Conservation (phyloP, 2,113 vertebrate species). For the Calidris pugnax region DNA sequence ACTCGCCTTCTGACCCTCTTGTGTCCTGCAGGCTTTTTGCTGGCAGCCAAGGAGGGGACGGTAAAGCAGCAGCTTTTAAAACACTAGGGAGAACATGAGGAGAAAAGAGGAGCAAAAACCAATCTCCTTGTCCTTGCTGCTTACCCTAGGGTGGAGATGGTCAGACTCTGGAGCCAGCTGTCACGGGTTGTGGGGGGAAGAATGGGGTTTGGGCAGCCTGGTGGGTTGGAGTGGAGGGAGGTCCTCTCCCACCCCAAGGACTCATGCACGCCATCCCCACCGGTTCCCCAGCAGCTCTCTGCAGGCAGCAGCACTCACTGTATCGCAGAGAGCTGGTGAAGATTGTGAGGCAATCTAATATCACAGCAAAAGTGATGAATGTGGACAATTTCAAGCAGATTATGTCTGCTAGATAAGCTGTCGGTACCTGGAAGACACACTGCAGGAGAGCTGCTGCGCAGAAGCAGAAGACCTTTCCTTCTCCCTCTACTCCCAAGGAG, state of each 20-base stretch:
- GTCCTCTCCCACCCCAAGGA: not conserved
- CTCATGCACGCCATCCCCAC: rapidly evolving
- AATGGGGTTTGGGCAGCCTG: not conserved
- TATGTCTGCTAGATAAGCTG: not conserved
- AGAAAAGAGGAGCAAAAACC: not conserved
- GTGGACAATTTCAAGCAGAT: not conserved
- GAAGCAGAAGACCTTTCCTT: not conserved
- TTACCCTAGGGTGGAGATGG: not conserved
- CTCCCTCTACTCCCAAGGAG: rapidly evolving
- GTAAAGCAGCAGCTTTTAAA: not conserved
- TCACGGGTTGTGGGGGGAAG: rapidly evolving
- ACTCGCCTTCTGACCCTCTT: not conserved
- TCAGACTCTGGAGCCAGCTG: not conserved
- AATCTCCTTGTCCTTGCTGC: not conserved
- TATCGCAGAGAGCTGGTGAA: not conserved
- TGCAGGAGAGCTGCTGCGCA: not conserved
- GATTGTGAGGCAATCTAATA: not conserved
- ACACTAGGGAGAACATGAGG: not conserved
- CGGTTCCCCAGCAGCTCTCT: not conserved
- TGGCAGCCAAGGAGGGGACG: not conserved
- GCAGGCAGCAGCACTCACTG: not conserved
- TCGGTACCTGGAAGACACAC: not conserved
- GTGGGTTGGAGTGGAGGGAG: not conserved
- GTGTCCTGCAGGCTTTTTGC: not conserved
- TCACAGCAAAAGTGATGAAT: not conserved